These are phyloP conservation scores for Melierax canorus DNA, from an alignment of 2,113 vertebrate species.

Conservation along the genomic window DNA sequence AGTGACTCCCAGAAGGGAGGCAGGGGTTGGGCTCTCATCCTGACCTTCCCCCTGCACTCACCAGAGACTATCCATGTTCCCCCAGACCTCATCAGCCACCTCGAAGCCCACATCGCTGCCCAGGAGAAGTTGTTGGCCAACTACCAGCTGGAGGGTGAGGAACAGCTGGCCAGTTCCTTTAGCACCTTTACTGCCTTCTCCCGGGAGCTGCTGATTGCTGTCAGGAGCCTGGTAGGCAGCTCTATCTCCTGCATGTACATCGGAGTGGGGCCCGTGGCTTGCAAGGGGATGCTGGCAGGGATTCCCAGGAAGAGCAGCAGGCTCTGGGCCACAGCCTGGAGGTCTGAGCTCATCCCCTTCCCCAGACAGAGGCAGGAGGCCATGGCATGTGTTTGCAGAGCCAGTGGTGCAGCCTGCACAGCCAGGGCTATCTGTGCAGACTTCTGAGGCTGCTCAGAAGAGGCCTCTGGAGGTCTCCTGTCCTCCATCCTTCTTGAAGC, in stretches of 20 bases:
- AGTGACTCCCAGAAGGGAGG: not conserved
- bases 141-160: constrained; percentile 64
- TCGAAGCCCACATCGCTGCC: constrained; percentile 64
- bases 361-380: not conserved
- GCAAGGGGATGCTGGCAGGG: not conserved
- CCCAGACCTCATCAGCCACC: constrained; percentile 67
- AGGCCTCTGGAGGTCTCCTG: not conserved
- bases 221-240: constrained; percentile 69
- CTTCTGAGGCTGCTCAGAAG: not conserved
- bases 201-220: constrained; percentile 66
- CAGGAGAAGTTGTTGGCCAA: constrained; percentile 72
- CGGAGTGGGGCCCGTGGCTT: not conserved
- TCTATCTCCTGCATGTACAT: not conserved
- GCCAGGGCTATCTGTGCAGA: not conserved
- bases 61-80: not conserved
- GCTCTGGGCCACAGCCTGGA: not conserved
- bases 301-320: not conserved
- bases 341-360: not conserved
- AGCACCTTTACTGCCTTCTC: constrained; percentile 70
- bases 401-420: not conserved
- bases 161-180: constrained; percentile 66
- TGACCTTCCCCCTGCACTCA: not conserved
- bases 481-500: not conserved
- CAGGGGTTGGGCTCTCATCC: not conserved
- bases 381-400: not conserved